Evolutionary conservation across 2,888 invertebrate genomes (phyloP), one percentile per base, ranked within the genome.

Genomic region (Chymomyza fuscimana): DNA sequence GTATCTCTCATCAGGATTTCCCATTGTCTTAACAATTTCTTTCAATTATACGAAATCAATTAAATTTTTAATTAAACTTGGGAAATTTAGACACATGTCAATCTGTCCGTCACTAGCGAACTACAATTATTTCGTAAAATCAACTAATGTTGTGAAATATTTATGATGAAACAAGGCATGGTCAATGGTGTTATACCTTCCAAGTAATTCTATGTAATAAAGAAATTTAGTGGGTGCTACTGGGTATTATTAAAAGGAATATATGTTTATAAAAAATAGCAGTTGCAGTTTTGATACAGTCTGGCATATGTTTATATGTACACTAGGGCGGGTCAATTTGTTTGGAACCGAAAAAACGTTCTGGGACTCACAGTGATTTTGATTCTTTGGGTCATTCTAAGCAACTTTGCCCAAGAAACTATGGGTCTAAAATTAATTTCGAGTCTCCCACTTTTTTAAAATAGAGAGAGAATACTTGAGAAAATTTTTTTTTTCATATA

Each of bases 101-200:
- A 63, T 78, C 71, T 74, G 80, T 77, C 73, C 73, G 73, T 46
- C 40, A 12, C 2, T 70, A 68, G 15, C 22, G 40, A 60, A 75
- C 46, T 58, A 60, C 52, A 73, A 65, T 77, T 76, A 88, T 79
- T 46, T 10, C 12, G 12, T 72, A 73, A 72, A 70, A 56, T 15
- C 72, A 88, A 88, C 86, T 79, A 83, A 83, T 63, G 63, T 72
- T 74, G 74, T 79, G 73, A 84, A 83, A 88, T 86, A 86, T 81
- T 83, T 74, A 83, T 88, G 84, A 83, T 86, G 84, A 70, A 77
- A 70, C 15, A 60, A 61, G 50, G 40, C 40, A 12, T 12, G 12
- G 12, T 12, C 10, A 12, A 46, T 46, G 32, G 0, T 32, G 4
- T 12, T 10, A 40, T 10, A 2, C 40, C 10, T 40, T 6, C 10